Base-by-base conservation (phyloP, 1,140 invertebrate genomes). In the Drusus annulatus region DNA sequence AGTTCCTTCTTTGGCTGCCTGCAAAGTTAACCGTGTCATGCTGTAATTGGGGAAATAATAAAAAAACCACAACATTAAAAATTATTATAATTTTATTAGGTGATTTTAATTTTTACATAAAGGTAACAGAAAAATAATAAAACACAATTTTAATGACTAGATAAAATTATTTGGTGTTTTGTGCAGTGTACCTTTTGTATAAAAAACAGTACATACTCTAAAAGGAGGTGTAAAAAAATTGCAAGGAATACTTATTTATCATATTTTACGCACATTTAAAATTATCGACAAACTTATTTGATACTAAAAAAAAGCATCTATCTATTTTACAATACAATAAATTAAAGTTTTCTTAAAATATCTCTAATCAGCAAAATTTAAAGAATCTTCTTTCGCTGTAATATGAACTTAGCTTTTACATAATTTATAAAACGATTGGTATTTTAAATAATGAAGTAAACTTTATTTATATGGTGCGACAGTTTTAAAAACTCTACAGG, bases 161-260 rank as follows among this genome's bases (percentile, higher is more conserved):
- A 71, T 71, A 23, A 71, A 23, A 69, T 71, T 71, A 50, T 71
- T 71, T 71, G 68, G 68, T 71, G 68, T 71, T 71, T 51, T 51
- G 68, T 71, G 68, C 68, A 52, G 17, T 50, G 45, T 71, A 71
- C 16, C n/a, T 58, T 58, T 17, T 58, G 21, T 36, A 58, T 58
- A 19, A 58, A 21, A 58, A 58, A 58, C 19, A 1, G 21, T 21
- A 58, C 31, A n/a, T 58, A 58, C 21, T 58, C 54, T 58, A 58
- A 17, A 19, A 58, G n/a, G 21, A 58, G 15, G 54, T 58, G 54
- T 21, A n/a, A n/a, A 19, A 19, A 21, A 58, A 58, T 58, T 58
- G 54, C 54, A 19, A 58, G 21, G 31, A 7, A 36, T 58, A 58
- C 17, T 58, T 19, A 58, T 21, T 21, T 58, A 58, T 21, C 21